These are phyloP conservation scores for Otus sunia DNA, from an alignment of 2,113 vertebrate species.

Conservation along the genomic window DNA sequence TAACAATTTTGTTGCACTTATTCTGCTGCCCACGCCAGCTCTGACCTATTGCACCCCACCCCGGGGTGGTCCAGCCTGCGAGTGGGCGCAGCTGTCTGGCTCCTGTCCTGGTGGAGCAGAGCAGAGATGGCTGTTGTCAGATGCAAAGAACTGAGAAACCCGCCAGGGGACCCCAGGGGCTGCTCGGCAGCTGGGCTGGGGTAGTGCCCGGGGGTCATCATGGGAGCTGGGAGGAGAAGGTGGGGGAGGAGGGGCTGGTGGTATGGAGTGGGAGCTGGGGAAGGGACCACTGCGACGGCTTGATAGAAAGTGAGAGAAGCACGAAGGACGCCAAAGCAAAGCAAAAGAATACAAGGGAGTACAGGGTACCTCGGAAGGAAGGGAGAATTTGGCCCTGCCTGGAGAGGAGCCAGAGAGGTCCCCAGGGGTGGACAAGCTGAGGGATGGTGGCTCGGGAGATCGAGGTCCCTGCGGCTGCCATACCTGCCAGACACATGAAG, in stretches of 20 bases:
- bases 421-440: not conserved
- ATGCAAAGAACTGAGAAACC: not conserved
- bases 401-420: not conserved
- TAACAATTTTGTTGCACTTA: not conserved
- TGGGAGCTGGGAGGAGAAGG: not conserved
- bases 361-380: not conserved
- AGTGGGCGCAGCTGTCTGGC: not conserved
- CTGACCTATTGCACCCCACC: not conserved
- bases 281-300: not conserved
- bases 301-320: not conserved
- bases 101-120: not conserved
- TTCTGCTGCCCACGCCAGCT: not conserved
- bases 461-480: not conserved
- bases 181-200: not conserved
- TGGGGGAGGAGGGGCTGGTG: not conserved
- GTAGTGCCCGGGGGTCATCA: not conserved
- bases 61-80: rapidly evolving
- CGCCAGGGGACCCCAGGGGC: rapidly evolving
- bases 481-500: constrained; percentile 35
- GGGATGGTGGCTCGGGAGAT: not conserved
- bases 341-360: not conserved
- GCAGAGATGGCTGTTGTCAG: no score
- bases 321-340: not conserved
- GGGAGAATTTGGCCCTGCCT: not conserved
- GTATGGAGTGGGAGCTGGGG: not conserved